phyloP scores from a whole-genome alignment of 1,140 invertebrate genomes.

The Paralvinella palmiformis region DNA sequence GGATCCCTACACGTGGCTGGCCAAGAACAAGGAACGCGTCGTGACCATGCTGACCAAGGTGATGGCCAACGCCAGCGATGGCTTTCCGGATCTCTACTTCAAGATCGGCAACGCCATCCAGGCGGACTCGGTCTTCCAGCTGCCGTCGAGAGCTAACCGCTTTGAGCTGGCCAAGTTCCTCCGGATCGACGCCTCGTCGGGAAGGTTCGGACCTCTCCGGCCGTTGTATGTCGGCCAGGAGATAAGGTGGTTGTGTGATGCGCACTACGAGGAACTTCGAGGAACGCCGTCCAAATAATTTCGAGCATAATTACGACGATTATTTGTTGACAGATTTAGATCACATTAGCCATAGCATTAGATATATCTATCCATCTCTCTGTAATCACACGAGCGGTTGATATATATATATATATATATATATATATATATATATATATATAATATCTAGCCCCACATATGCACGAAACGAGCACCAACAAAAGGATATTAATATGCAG shows the following conservation, averaged over 20 bases:
- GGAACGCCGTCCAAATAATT: constrained; percentile 20
- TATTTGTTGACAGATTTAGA: not conserved
- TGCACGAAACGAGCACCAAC: not conserved
- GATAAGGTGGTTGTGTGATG: constrained; percentile 20
- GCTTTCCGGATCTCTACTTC: constrained; percentile 21
- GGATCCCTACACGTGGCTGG: constrained; percentile 19
- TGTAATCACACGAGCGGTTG: not conserved
- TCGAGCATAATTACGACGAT: no score
- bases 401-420: not conserved
- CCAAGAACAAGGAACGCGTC: constrained; percentile 24
- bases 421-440: no score
- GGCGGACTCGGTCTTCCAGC: constrained; percentile 17
- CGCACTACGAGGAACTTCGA: constrained; percentile 20
- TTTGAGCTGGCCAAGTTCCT: constrained; percentile 19
- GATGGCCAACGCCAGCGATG: constrained; percentile 24
- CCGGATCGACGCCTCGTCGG: constrained; percentile 12
- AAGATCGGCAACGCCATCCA: constrained; percentile 20
- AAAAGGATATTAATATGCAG: no score
- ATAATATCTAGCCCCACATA: no score
- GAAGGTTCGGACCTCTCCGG: constrained; percentile 17
- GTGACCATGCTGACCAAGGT: constrained; percentile 27
- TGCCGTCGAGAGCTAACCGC: constrained; percentile 18
- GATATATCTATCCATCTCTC: not conserved
- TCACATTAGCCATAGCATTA: not conserved
- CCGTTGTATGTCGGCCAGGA: constrained; percentile 20